These are phyloP conservation scores for Alligator mississippiensis DNA, from an alignment of 2,113 vertebrate genomes.

Conservation along the genomic window DNA sequence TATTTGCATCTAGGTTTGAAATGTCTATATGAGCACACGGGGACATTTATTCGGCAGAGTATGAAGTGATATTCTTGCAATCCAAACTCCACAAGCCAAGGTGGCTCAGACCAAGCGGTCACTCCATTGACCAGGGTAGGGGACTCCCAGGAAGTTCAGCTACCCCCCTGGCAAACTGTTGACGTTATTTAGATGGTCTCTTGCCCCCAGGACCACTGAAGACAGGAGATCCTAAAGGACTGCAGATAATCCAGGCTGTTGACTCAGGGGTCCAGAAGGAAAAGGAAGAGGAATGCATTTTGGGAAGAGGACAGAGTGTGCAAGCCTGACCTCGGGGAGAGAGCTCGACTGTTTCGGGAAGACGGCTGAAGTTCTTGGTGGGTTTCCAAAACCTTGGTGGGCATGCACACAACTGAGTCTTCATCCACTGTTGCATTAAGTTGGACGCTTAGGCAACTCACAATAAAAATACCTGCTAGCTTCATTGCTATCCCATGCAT, in stretches of 20 bases:
- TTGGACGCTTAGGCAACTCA: constrained; percentile 25
- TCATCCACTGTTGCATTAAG: not conserved
- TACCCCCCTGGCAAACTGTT: not conserved
- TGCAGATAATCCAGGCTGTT: not conserved
- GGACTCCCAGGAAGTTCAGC: not conserved
- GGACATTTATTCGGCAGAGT: constrained; percentile 1
- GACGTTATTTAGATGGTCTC: not conserved
- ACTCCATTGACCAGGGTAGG: not conserved
- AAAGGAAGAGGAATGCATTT: not conserved
- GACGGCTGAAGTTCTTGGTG: not conserved
- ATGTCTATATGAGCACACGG: constrained; percentile 31
- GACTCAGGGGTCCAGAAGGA: not conserved
- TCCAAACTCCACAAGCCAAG: not conserved
- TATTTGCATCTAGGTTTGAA: constrained; percentile 34
- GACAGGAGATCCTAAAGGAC: not conserved
- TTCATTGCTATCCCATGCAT: not conserved
- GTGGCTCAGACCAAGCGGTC: constrained; percentile 14
- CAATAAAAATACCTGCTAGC: not conserved
- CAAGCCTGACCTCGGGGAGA: not conserved
- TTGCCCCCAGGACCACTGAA: not conserved
- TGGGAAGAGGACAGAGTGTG: not conserved
- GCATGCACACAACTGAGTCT: not conserved
- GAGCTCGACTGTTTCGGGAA: not conserved
- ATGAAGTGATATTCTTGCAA: not conserved
- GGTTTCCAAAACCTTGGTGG: not conserved